phyloP scores from a whole-genome alignment of 2,113 vertebrate species.

The Catharus bicknelli region DNA sequence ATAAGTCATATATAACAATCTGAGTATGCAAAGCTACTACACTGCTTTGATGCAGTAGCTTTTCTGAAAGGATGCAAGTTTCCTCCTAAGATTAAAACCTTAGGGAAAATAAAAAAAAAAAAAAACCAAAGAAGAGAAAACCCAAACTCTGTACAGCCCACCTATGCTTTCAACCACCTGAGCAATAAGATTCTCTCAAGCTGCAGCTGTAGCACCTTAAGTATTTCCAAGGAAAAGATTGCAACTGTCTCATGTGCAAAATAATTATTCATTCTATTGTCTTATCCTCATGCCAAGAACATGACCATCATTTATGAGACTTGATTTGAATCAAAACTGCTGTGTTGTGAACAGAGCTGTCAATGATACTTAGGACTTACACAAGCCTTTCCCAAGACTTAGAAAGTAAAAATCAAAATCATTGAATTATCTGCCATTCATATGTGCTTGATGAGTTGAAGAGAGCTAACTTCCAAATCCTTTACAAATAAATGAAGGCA shows the following conservation, averaged over 20 bases:
- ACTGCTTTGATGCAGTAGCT: background rate
- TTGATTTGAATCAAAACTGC: constrained; percentile 6
- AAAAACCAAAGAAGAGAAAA: accelerated
- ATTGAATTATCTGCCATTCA: background rate
- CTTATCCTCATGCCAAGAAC: background rate
- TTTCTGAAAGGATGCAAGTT: background rate
- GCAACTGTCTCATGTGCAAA: background rate
- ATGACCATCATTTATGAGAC: background rate
- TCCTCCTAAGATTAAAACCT: background rate
- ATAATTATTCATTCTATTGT: background rate
- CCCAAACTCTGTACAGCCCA: background rate
- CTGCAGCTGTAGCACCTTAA: background rate
- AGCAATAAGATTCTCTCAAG: background rate
- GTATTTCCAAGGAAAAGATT: background rate
- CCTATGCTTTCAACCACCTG: background rate
- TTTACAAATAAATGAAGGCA: background rate
- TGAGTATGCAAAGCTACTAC: background rate
- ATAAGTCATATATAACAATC: background rate
- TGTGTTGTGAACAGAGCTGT: background rate
- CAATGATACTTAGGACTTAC: background rate
- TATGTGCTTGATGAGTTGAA: background rate
- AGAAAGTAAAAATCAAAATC: background rate
- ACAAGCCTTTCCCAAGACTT: background rate
- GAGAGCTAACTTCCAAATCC: background rate
- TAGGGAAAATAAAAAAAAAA: too few relatives aligned